These are phyloP conservation scores for Ctenoplectra terminalis DNA, from an alignment of 1,140 invertebrate genomes.

Conservation along the genomic window DNA sequence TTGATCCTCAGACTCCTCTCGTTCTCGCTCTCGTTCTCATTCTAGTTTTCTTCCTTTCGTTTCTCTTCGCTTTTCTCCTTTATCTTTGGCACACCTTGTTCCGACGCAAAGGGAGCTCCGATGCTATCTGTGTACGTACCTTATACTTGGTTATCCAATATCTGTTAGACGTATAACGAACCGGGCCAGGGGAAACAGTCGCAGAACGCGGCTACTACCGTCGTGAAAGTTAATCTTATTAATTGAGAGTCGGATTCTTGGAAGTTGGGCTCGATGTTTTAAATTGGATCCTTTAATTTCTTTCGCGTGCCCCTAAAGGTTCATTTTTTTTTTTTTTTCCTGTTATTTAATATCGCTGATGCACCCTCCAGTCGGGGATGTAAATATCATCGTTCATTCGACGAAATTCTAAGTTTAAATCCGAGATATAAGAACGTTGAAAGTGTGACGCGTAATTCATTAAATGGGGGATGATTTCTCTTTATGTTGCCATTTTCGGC, in stretches of 20 bases:
- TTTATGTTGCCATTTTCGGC: neutral
- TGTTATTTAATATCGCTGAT: neutral
- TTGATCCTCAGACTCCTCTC: neutral
- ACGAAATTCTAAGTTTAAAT: neutral
- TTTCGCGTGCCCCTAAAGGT: neutral
- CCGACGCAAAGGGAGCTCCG: conserved; percentile 1
- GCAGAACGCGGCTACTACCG: neutral
- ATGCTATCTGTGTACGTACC: neutral
- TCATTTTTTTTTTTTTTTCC: too few species aligned
- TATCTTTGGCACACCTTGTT: conserved; percentile 36
- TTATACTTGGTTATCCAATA: conserved; percentile 33
- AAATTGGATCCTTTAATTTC: conserved; percentile 16
- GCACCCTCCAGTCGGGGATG: neutral
- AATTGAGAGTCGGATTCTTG: conserved; percentile 35
- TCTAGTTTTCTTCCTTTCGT: neutral
- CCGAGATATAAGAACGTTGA: neutral
- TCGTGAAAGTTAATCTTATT: conserved; percentile 39
- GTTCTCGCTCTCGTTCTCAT: neutral
- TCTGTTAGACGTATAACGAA: conserved; percentile 15
- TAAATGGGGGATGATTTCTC: neutral
- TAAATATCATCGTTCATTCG: neutral
- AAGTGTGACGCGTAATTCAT: neutral
- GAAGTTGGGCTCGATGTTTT: neutral
- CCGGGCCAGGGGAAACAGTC: neutral
- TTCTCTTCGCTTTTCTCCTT: conserved; percentile 32